Evolutionary conservation across 2,888 invertebrate genomes (phyloP).

Genomic region (Hypomecis punctinalis): DNA sequence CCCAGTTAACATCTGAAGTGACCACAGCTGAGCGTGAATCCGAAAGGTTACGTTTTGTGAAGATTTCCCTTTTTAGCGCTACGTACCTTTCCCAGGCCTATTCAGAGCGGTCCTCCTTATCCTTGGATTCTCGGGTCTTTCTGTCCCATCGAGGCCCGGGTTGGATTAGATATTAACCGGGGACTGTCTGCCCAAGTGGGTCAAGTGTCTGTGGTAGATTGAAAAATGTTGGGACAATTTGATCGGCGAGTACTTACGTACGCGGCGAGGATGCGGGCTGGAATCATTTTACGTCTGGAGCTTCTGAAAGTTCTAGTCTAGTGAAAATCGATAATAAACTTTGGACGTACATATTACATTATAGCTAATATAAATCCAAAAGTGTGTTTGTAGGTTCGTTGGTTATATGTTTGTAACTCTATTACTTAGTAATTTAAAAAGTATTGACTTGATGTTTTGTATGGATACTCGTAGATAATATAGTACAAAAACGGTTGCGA

Average conservation of each 20-base stretch:
- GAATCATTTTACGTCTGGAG: no score
- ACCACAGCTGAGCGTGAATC: conserved; percentile 21
- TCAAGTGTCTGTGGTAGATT: conserved; percentile 26
- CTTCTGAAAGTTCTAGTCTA: no score
- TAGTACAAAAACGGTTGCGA: no score
- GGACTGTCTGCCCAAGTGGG: conserved; percentile 27
- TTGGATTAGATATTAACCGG: conserved; percentile 21
- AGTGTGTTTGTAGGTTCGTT: no score
- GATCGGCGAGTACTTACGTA: neutral
- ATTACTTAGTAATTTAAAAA: no score
- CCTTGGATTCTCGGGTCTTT: conserved; percentile 9
- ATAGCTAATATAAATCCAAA: no score
- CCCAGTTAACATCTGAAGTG: conserved; percentile 20
- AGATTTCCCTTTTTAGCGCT: conserved; percentile 25
- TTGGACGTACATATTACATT: no score
- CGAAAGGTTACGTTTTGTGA: conserved; percentile 21
- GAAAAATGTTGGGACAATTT: conserved; percentile 9
- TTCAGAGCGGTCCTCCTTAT: conserved; percentile 17
- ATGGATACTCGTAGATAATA: no score
- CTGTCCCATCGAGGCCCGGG: conserved; percentile 2
- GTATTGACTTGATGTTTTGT: no score
- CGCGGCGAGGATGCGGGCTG: neutral
- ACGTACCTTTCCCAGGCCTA: conserved; percentile 19
- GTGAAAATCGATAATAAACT: neutral
- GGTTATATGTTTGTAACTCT: no score